Evolutionary conservation across 2,888 invertebrate genomes (phyloP).

Genomic region (Drosophila meridiana): DNA sequence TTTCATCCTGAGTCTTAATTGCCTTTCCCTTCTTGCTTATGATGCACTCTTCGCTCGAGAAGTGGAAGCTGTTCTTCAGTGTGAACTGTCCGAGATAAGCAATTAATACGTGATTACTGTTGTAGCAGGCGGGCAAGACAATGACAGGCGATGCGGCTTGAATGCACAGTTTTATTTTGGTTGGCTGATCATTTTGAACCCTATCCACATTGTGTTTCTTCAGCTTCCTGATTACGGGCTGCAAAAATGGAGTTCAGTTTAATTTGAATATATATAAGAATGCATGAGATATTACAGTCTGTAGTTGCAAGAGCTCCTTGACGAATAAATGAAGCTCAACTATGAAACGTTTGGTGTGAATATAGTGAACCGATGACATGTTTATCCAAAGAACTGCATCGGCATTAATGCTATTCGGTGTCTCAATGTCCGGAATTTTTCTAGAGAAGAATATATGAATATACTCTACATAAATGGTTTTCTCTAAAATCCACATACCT

Average conservation of each 20-base stretch:
- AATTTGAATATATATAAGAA: not conserved
- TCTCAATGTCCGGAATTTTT: conserved; percentile 58
- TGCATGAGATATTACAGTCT: conserved; percentile 87
- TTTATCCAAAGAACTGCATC: conserved; percentile 86
- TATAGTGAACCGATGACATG: conserved; percentile 96
- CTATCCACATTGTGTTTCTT: conserved; percentile 77
- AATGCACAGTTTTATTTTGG: conserved; percentile 83
- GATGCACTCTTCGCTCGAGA: conserved; percentile 86
- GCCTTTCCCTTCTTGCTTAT: conserved; percentile 74
- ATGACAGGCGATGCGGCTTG: conserved; percentile 90
- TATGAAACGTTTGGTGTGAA: conserved; percentile 97
- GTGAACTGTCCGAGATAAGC: conserved; percentile 92
- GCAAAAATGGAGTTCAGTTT: not conserved
- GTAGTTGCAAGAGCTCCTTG: conserved; percentile 92
- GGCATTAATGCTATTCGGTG: conserved; percentile 69
- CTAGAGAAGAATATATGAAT: conserved; percentile 35
- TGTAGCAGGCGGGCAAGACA: conserved; percentile 93
- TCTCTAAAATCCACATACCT: conserved; percentile 64
- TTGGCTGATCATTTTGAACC: conserved; percentile 64
- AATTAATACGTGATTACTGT: conserved; percentile 91
- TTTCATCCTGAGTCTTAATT: conserved; percentile 73
- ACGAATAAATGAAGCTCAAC: conserved; percentile 95
- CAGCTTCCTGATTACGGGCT: conserved; percentile 82
- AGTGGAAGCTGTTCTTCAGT: conserved; percentile 91
- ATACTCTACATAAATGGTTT: not conserved